Conservation (phyloP, 2,888 invertebrate genomes). For the Sericinus montela region DNA sequence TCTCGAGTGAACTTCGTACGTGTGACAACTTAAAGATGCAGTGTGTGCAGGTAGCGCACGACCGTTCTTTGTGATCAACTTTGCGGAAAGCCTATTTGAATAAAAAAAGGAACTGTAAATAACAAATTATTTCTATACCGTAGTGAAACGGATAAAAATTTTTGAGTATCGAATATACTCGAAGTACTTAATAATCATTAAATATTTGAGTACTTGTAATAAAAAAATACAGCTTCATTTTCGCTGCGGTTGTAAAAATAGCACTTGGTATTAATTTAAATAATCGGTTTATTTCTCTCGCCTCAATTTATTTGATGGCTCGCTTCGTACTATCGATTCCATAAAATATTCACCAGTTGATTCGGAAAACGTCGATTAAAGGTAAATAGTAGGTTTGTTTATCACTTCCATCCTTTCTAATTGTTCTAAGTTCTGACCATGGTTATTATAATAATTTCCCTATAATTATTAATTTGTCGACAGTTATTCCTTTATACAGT, state of each 20-base stretch:
- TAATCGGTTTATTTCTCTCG: conserved; percentile 23
- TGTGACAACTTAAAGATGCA: no score
- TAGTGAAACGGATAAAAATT: conserved; percentile 7
- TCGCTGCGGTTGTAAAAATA: conserved; percentile 20
- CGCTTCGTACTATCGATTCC: conserved; percentile 35
- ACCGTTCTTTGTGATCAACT: no score
- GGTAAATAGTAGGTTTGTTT: conserved; percentile 22
- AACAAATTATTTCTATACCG: background rate
- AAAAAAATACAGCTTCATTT: conserved; percentile 16
- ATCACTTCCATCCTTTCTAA: conserved; percentile 20
- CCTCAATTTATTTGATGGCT: conserved; percentile 24
- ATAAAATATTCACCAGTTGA: conserved; percentile 42
- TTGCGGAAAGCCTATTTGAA: no score
- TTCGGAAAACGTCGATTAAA: conserved; percentile 29
- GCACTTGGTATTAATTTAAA: conserved; percentile 20
- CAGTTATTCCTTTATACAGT: no score
- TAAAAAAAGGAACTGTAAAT: no score
- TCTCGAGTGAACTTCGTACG: no score
- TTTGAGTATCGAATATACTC: background rate
- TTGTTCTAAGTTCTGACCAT: conserved; percentile 14
- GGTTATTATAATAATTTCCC: background rate
- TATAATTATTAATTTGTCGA: no score
- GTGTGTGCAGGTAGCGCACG: no score
- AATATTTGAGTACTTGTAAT: conserved; percentile 12
- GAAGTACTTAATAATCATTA: conserved; percentile 15